phyloP scores from a whole-genome alignment of 2,888 invertebrate genomes.

The Troides helena region DNA sequence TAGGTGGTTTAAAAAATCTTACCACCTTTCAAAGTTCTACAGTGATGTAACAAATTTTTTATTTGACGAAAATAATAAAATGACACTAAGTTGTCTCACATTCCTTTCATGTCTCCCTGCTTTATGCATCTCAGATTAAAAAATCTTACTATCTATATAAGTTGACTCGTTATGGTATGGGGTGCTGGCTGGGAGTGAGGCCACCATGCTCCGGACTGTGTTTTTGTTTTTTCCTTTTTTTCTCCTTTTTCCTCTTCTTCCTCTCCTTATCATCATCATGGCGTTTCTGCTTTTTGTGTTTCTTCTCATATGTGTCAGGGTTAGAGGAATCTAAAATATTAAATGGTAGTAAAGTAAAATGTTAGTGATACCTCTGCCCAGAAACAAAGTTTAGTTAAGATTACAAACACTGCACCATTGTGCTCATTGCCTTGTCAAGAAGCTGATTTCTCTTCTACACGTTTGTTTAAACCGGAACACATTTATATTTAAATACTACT shows the following conservation, averaged over 20 bases:
- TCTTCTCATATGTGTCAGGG: slow-evolving; percentile 94
- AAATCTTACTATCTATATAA: slow-evolving; percentile 21
- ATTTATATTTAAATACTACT: no score
- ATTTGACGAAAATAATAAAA: neutral
- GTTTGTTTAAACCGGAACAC: no score
- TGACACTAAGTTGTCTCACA: neutral
- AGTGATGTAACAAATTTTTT: no score
- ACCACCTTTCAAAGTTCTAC: no score
- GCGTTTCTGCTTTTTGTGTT: slow-evolving; percentile 95
- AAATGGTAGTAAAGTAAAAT: neutral
- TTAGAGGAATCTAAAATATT: slow-evolving; percentile 78
- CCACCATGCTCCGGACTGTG: slow-evolving; percentile 94
- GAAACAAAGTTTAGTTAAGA: no score
- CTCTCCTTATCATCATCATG: slow-evolving; percentile 96
- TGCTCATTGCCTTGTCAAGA: no score
- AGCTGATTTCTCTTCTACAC: no score
- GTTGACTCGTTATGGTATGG: slow-evolving; percentile 55
- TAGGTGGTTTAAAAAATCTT: no score
- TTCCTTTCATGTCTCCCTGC: slow-evolving; percentile 9
- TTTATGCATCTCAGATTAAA: slow-evolving; percentile 15
- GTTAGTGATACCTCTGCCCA: neutral
- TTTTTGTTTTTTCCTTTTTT: slow-evolving; percentile 96
- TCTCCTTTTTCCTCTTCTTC: slow-evolving; percentile 96
- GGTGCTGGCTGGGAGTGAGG: slow-evolving; percentile 74
- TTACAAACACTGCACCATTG: no score